Base-by-base conservation (phyloP, 1,140 invertebrate genomes). In the Lucilia cuprina region DNA sequence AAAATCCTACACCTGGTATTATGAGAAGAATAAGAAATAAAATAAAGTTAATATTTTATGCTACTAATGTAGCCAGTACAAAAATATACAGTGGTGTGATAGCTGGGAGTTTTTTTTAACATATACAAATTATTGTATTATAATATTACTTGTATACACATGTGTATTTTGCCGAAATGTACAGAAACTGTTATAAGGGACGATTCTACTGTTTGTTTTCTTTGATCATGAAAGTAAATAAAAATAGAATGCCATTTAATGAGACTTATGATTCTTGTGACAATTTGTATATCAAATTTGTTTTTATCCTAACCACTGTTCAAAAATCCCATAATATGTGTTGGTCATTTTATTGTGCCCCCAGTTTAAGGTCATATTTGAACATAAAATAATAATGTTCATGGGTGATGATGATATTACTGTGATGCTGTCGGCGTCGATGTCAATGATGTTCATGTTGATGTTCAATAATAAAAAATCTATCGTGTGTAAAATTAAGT, bases 401-500 rank as follows among this genome's bases (percentile, higher is more conserved):
- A 17, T 60, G 50, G 17, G 50, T 60, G 50, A 60, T 60, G 50
- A 41, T 60, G 50, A 41, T 41, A 41, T 8, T 55, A 70, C 17
- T 70, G 5, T 70, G 65, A 70, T 19, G 17, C 17, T 19, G n/a
- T 8, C 19, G 65, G n/a, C 19, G 65, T 19, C 19, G 19, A 19
- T 70, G 65, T 7, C 17, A 17, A 70, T 70, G 65, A 19, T 70
- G 65, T 21, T 80, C n/a, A 49, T 80, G 77, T 19, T 49, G 77
- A 80, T 80, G 77, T 47, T 21, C 41, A 49, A 49, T 49, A 80
- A 80, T 80, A 80, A 80, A 80, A 80, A 80, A 80, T 80, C 41
- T 80, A 80, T 80, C 77, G 77, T 41, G 41, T 80, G 77, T 80
- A 80, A 80, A 80, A 80, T 80, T 80, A 49, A 80, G 41, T 80